Conservation (phyloP, 1,140 invertebrate genomes). For the Drosophila oshimai region DNA sequence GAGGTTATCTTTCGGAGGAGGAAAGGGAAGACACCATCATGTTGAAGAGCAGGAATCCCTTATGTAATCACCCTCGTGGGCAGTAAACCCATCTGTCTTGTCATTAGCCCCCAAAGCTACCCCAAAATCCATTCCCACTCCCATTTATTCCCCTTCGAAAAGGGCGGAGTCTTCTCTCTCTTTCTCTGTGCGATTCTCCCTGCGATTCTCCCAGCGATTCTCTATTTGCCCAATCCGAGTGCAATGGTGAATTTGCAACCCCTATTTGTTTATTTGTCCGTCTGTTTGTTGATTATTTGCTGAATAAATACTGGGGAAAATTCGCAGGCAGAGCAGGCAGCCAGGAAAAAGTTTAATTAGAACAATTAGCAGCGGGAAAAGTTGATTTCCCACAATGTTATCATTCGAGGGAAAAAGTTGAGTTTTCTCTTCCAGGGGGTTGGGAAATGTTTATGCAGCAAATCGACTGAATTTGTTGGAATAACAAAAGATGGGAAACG, state of each 20-base stretch:
- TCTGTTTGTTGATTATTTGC: slow-evolving; percentile 62
- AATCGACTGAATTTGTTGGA: slow-evolving; percentile 81
- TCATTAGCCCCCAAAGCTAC: slow-evolving; percentile 43
- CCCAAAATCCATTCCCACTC: not conserved
- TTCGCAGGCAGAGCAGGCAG: slow-evolving; percentile 5
- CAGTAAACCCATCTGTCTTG: slow-evolving; percentile 37
- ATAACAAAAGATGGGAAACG: slow-evolving; percentile 43
- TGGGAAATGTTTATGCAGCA: slow-evolving; percentile 73
- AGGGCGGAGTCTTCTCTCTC: slow-evolving; percentile 47
- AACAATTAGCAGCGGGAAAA: slow-evolving; percentile 57
- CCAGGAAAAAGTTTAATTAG: slow-evolving; percentile 67
- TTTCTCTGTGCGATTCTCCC: slow-evolving; percentile 18
- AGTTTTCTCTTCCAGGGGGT: not conserved
- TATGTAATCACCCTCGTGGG: slow-evolving; percentile 43
- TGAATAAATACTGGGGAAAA: slow-evolving; percentile 60
- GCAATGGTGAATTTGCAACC: slow-evolving; percentile 43
- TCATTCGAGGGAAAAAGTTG: slow-evolving; percentile 55
- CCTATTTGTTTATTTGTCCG: slow-evolving; percentile 23
- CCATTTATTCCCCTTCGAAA: slow-evolving; percentile 20
- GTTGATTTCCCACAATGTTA: slow-evolving; percentile 45
- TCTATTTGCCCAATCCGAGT: slow-evolving; percentile 54
- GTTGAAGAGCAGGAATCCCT: not conserved
- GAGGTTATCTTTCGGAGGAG: not conserved
- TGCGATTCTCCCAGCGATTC: not conserved
- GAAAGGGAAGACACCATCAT: not conserved